These are phyloP conservation scores for Elgonia sp. DNA, from an alignment of 2,888 invertebrate species.

Conservation along the genomic window DNA sequence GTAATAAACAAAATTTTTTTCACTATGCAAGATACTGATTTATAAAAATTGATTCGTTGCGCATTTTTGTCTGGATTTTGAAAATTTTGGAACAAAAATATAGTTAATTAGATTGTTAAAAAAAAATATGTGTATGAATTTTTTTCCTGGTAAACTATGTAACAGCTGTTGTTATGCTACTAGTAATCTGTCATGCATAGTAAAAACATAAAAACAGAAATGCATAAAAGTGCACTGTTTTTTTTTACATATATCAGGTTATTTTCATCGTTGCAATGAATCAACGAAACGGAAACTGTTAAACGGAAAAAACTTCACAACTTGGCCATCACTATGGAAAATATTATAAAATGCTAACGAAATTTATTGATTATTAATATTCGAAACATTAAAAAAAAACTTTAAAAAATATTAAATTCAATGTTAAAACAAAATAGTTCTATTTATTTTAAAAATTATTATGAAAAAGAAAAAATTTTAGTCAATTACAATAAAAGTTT, in stretches of 20 bases:
- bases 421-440: no score
- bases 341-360: no score
- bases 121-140: background rate
- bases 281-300: constrained; percentile 42
- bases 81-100: background rate
- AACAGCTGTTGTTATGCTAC: constrained; percentile 24
- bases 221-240: constrained; percentile 33
- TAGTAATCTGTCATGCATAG: constrained; percentile 37
- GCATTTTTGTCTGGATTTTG: background rate
- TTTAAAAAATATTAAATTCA: no score
- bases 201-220: constrained; percentile 33
- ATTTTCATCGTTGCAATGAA: constrained; percentile 52
- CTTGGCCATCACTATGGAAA: background rate
- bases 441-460: no score
- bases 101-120: background rate
- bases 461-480: no score
- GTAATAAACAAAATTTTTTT: background rate
- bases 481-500: no score
- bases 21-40: no score
- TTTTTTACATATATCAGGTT: constrained; percentile 29
- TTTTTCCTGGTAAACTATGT: no score
- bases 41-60: no score
- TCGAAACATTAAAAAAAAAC: no score
- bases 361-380: no score
- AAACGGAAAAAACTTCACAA: no score